Evolutionary conservation across 2,888 invertebrate genomes (phyloP).

Genomic region (Tetragnatha montana): DNA sequence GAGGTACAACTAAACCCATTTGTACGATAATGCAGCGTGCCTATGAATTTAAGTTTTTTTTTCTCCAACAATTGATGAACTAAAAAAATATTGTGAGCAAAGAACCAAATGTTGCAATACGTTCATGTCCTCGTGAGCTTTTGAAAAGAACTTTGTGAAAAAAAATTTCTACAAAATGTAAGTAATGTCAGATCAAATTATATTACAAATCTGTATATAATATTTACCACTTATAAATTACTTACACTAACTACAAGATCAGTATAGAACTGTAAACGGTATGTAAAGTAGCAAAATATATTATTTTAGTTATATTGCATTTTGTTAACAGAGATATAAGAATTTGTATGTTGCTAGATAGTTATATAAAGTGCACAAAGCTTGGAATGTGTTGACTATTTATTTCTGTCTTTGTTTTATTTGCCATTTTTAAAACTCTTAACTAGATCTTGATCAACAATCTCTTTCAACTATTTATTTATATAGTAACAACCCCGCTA

Average conservation of each 20-base stretch:
- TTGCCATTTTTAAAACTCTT: background rate
- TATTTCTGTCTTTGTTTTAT: background rate
- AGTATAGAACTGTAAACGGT: conserved; percentile 60
- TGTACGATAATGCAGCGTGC: conserved; percentile 18
- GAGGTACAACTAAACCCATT: background rate
- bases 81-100: conserved; percentile 27
- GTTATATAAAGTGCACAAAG: conserved; percentile 65
- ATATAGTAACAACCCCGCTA: too few species aligned
- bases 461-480: too few species aligned
- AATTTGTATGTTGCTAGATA: conserved; percentile 70
- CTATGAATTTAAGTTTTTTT: conserved; percentile 2
- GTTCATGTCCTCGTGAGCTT: conserved; percentile 66
- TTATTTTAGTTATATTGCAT: conserved; percentile 71
- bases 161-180: conserved; percentile 55
- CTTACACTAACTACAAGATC: conserved; percentile 53
- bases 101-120: conserved; percentile 65
- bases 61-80: background rate
- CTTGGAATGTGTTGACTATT: conserved; percentile 41
- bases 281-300: conserved; percentile 66
- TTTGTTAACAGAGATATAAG: conserved; percentile 69
- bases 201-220: conserved; percentile 60
- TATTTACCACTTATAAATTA: conserved; percentile 51
- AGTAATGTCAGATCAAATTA: conserved; percentile 63
- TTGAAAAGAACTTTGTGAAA: conserved; percentile 54
- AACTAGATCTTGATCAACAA: too few species aligned